Evolutionary conservation across 2,888 invertebrate genomes (phyloP), one percentile per base, ranked within the genome.

Genomic region (Proisotoma minuta): DNA sequence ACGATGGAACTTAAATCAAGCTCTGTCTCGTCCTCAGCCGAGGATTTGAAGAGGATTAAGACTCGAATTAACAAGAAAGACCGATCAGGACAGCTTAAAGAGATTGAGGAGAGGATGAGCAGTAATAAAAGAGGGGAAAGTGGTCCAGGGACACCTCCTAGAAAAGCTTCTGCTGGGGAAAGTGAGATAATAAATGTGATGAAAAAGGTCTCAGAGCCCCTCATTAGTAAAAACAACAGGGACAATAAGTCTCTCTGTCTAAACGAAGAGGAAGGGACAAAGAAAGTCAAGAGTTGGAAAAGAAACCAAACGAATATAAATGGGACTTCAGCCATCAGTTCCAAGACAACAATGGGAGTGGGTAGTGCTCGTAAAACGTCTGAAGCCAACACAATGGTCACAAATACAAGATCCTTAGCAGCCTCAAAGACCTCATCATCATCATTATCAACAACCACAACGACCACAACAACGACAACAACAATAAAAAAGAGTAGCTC

Each of bases 341-440:
- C 64, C 10, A 61, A 60, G 40, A 63, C 56, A 47, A 67, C 54
- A 51, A 52, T 27, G 49, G 57, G 27, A 50, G n/a, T n/a, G n/a
- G n/a, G n/a, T n/a, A n/a, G n/a, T n/a, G n/a, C n/a, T n/a, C n/a
- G n/a, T n/a, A n/a, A n/a, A n/a, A n/a, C n/a, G n/a, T n/a, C n/a
- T n/a, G n/a, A n/a, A n/a, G n/a, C n/a, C n/a, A n/a, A n/a, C n/a
- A n/a, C n/a, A n/a, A n/a, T n/a, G n/a, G n/a, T n/a, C n/a, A n/a
- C n/a, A n/a, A n/a, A n/a, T n/a, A n/a, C n/a, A n/a, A n/a, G n/a
- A n/a, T n/a, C n/a, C n/a, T n/a, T n/a, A n/a, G n/a, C n/a, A n/a
- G n/a, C n/a, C n/a, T n/a, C n/a, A n/a, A n/a, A n/a, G n/a, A n/a
- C n/a, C n/a, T n/a, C 43, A 43, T 43, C 43, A 43, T 20, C 43